Conservation (phyloP, 1,140 invertebrate species). For the Hesperophylax magnus region DNA sequence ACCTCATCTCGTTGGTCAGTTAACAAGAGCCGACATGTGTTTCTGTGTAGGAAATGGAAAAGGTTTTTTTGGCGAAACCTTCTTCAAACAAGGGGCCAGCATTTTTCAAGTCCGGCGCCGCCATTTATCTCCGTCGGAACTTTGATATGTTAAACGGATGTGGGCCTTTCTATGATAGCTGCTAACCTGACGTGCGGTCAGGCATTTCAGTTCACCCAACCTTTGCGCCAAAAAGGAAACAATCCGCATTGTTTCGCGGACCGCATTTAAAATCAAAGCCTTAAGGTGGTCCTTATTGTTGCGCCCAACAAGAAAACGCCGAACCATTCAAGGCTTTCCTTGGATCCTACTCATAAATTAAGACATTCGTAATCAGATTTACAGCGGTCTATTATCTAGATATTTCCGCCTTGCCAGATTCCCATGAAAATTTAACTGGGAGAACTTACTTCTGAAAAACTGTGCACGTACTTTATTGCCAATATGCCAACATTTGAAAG, state of each 20-base stretch:
- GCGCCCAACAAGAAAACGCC: constrained; percentile 11
- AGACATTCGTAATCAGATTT: constrained; percentile 13
- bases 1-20: constrained; percentile 11
- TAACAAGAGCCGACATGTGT: constrained; percentile 40
- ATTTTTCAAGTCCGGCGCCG: constrained; percentile 41
- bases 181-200: constrained; percentile 26
- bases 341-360: constrained; percentile 29
- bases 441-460: background rate
- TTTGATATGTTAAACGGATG: constrained; percentile 43
- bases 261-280: constrained; percentile 1
- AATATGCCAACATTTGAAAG: constrained; percentile 19
- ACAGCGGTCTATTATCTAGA: background rate
- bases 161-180: constrained; percentile 38
- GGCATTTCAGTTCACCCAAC: constrained; percentile 11
- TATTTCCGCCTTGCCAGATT: constrained; percentile 4
- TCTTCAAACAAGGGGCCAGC: constrained; percentile 22
- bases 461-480: constrained; percentile 8
- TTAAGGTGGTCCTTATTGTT: constrained; percentile 22
- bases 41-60: constrained; percentile 36
- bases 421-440: background rate
- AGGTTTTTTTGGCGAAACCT: constrained; percentile 31
- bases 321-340: constrained; percentile 4
- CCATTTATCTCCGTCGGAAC: constrained; percentile 41
- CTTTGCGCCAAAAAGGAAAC: constrained; percentile 37
- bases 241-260: constrained; percentile 38